phyloP scores from a whole-genome alignment of 2,797 vertebrate genomes.

The Nyctalus aviator region DNA sequence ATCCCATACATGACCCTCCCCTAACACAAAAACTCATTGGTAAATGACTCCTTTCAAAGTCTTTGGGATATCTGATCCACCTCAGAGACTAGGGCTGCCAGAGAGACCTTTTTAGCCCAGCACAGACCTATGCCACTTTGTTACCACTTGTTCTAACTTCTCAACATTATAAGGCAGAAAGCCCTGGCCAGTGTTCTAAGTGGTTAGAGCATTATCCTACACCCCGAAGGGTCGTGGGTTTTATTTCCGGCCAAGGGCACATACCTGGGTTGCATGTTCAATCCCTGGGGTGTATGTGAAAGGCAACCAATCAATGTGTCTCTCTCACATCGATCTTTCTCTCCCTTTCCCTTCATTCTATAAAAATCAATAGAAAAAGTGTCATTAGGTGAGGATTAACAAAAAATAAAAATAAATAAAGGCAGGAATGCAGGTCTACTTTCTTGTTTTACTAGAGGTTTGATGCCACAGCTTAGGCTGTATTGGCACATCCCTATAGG shows the following conservation, averaged over 20 bases:
- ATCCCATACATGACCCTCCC: not conserved
- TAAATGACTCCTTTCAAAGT: slow-evolving; percentile 41
- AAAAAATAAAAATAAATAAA: not conserved
- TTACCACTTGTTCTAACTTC: not conserved
- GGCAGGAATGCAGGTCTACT: not conserved
- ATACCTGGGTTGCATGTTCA: not conserved
- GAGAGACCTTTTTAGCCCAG: not conserved
- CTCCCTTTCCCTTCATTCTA: not conserved
- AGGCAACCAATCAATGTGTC: not conserved
- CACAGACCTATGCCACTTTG: not conserved
- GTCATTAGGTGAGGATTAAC: not conserved
- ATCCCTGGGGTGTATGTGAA: not conserved
- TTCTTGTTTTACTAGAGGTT: not conserved
- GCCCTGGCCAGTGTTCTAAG: not conserved
- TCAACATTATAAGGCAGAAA: not conserved
- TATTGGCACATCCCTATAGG: not conserved
- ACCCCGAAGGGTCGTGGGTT: not conserved
- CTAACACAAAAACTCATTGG: not conserved
- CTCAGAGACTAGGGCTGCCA: not conserved
- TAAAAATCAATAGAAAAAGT: not conserved
- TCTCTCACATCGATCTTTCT: not conserved
- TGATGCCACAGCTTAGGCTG: not conserved
- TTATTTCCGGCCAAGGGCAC: not conserved
- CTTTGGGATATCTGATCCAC: not conserved
- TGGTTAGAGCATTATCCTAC: not conserved